These are phyloP conservation scores for Drosophila ogumai DNA, from an alignment of 1,140 invertebrate genomes.

Conservation along the genomic window DNA sequence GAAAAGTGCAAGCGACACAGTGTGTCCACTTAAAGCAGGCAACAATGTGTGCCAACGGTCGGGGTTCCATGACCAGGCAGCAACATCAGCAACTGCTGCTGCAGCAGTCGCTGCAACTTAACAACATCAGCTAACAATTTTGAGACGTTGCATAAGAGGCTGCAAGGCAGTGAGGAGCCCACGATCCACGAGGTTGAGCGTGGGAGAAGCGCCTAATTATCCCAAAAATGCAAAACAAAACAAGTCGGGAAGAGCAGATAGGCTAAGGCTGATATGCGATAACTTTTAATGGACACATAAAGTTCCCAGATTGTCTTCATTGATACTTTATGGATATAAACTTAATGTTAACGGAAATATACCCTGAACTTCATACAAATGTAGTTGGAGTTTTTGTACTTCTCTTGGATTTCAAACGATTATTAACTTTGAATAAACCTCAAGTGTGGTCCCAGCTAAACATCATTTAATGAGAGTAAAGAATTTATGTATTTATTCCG, in stretches of 20 bases:
- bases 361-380: not conserved
- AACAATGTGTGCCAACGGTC: constrained; percentile 57
- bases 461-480: not conserved
- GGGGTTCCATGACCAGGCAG: constrained; percentile 16
- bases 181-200: constrained; percentile 33
- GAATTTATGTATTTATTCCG: not conserved
- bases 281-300: constrained; percentile 29
- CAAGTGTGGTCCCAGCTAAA: no score
- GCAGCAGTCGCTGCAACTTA: constrained; percentile 8
- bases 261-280: constrained; percentile 22
- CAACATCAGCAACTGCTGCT: constrained; percentile 21
- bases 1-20: constrained; percentile 50
- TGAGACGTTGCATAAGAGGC: constrained; percentile 53
- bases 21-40: constrained; percentile 68
- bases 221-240: constrained; percentile 33
- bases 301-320: constrained; percentile 6
- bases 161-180: constrained; percentile 27
- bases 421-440: no score
- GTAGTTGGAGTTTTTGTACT: not conserved
- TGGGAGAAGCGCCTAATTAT: constrained; percentile 47
- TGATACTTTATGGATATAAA: no score
- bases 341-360: not conserved
- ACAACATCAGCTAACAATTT: constrained; percentile 41
- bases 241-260: constrained; percentile 14
- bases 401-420: not conserved